Evolutionary conservation across 2,797 vertebrate genomes (phyloP).

Genomic region (Kryptopterus vitreolus): DNA sequence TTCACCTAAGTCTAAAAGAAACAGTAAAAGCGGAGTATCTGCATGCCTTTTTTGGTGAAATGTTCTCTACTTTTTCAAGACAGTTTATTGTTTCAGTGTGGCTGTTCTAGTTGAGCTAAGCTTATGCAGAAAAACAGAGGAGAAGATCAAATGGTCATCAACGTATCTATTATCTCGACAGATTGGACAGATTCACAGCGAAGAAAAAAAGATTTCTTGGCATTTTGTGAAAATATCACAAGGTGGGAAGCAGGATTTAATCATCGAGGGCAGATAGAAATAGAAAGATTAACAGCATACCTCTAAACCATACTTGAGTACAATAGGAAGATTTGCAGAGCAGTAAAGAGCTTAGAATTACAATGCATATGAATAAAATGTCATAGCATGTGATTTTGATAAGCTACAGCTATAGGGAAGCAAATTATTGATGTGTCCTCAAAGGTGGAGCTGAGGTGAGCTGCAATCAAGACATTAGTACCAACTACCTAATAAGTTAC

Average conservation of each 20-base stretch:
- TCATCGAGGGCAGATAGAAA: constrained; percentile 21
- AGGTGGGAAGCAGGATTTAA: constrained; percentile 28
- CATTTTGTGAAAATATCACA: constrained; percentile 42
- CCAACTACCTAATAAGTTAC: constrained; percentile 22
- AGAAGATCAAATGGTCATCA: constrained; percentile 5
- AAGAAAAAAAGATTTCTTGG: neutral
- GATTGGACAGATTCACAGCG: constrained; percentile 29
- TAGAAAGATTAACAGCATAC: constrained; percentile 19
- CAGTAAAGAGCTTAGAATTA: constrained; percentile 36
- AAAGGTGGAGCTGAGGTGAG: constrained; percentile 11
- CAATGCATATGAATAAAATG: constrained; percentile 47
- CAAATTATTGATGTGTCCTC: constrained; percentile 45
- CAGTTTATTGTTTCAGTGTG: neutral
- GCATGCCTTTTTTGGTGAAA: neutral
- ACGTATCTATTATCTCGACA: constrained; percentile 33
- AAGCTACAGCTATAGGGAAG: constrained; percentile 26
- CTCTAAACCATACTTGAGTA: constrained; percentile 21
- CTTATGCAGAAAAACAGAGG: neutral
- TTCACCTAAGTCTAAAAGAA: neutral
- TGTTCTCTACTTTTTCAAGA: neutral
- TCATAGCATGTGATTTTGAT: constrained; percentile 36
- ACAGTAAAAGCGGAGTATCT: neutral
- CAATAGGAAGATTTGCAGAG: constrained; percentile 31
- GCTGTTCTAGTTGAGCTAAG: neutral
- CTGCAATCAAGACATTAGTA: constrained; percentile 35